phyloP scores from a whole-genome alignment of 2,113 vertebrate genomes.

The Heterotis niloticus region DNA sequence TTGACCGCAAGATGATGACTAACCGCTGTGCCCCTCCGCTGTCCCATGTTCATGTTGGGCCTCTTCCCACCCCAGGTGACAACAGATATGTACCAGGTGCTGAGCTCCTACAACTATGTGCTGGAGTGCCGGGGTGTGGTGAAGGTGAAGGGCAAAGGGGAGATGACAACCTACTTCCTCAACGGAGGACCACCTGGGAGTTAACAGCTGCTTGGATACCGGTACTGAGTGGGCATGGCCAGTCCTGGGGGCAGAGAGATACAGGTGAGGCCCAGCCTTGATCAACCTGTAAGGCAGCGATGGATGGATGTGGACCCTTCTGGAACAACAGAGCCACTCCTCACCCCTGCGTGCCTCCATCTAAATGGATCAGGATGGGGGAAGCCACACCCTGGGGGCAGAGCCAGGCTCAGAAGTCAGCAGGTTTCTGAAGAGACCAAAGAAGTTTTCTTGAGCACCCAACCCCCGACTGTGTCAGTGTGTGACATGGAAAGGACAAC shows the following conservation, averaged over 20 bases:
- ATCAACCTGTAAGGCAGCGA: background rate
- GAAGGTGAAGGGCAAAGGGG: slow-evolving; percentile 97
- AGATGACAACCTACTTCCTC: slow-evolving; percentile 98
- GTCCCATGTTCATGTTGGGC: too few relatives aligned
- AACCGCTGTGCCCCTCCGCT: too few relatives aligned
- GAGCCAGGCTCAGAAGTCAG: slow-evolving; percentile 16
- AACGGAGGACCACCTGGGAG: slow-evolving; percentile 84
- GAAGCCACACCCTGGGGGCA: slow-evolving; percentile 10
- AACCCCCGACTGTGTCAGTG: too few relatives aligned
- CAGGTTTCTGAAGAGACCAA: slow-evolving; percentile 56
- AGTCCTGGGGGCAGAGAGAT: background rate
- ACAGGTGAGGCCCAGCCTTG: slow-evolving; percentile 11
- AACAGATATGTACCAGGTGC: slow-evolving; percentile 90
- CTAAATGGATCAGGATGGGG: background rate
- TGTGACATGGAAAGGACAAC: too few relatives aligned
- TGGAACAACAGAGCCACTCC: slow-evolving; percentile 18
- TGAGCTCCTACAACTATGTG: slow-evolving; percentile 87
- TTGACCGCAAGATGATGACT: too few relatives aligned
- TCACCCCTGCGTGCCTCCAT: background rate
- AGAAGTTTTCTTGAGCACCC: slow-evolving; percentile 41
- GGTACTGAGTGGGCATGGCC: background rate
- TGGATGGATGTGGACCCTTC: background rate
- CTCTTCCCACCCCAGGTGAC: slow-evolving; percentile 74
- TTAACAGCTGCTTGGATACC: slow-evolving; percentile 63
- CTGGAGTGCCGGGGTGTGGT: slow-evolving; percentile 91